phyloP scores from a whole-genome alignment of 2,888 invertebrate species.

The Priapulus caudatus region DNA sequence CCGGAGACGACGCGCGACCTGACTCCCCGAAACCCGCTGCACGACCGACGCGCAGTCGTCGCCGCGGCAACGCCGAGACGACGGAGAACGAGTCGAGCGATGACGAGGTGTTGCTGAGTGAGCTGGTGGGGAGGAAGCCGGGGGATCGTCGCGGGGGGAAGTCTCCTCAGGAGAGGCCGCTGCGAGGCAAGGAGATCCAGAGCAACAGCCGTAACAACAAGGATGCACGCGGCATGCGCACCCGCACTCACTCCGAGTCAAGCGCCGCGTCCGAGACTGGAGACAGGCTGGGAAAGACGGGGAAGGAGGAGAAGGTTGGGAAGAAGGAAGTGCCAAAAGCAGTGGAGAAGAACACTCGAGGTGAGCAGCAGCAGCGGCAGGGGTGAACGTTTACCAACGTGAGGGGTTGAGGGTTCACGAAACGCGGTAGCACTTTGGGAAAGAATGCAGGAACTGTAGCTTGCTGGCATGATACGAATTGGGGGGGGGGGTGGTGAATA shows the following conservation, averaged over 20 bases:
- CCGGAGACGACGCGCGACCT: neutral
- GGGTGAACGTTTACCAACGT: too few species aligned
- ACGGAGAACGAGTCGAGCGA: neutral
- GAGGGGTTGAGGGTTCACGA: too few species aligned
- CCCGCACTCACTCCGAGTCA: neutral
- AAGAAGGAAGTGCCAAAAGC: constrained; percentile 1
- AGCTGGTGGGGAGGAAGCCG: neutral
- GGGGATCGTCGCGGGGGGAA: neutral
- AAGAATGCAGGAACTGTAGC: too few species aligned
- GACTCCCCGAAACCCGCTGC: neutral
- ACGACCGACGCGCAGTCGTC: neutral
- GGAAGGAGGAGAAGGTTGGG: neutral
- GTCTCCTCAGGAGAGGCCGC: neutral
- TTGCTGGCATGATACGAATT: too few species aligned
- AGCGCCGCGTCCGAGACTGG: neutral
- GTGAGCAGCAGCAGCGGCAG: too few species aligned
- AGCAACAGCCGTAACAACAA: neutral
- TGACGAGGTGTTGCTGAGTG: neutral
- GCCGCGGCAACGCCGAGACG: neutral
- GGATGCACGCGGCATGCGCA: too few species aligned
- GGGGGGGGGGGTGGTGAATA: too few species aligned
- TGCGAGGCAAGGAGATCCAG: too few species aligned
- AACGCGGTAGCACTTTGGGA: too few species aligned
- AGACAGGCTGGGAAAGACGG: too few species aligned
- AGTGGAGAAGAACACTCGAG: neutral